phyloP scores from a whole-genome alignment of 2,113 vertebrate genomes.

The Corydoras maculifer region DNA sequence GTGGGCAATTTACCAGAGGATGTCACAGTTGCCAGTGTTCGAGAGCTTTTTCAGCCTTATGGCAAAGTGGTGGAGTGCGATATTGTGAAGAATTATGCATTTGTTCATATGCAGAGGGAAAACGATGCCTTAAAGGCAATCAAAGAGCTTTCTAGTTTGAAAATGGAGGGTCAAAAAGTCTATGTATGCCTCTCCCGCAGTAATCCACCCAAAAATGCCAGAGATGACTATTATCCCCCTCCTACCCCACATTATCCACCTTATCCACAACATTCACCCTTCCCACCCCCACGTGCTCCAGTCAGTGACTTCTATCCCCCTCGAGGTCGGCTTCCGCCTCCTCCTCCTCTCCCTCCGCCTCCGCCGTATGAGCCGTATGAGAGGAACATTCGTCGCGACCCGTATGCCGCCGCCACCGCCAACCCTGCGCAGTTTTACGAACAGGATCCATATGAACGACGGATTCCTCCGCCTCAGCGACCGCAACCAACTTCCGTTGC shows the following conservation, averaged over 20 bases:
- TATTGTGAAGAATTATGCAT: conserved; percentile 65
- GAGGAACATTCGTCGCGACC: conserved; percentile 51
- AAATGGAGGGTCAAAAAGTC: conserved; percentile 61
- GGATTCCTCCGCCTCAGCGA: conserved; percentile 42
- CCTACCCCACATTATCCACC: conserved; percentile 44
- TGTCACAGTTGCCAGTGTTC: conserved; percentile 57
- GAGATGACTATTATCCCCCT: conserved; percentile 39
- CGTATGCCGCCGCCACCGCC: conserved; percentile 42
- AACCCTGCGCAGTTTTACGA: conserved; percentile 40
- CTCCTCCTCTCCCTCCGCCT: conserved; percentile 48
- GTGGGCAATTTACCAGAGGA: conserved; percentile 63
- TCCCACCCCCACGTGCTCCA: conserved; percentile 39
- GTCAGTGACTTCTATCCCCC: conserved; percentile 42
- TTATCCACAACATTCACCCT: conserved; percentile 11
- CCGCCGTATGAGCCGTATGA: conserved; percentile 54
- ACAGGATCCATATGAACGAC: conserved; percentile 52
- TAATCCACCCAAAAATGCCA: conserved; percentile 52
- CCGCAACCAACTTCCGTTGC: conserved; percentile 43
- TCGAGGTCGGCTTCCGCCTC: conserved; percentile 46
- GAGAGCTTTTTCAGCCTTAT: conserved; percentile 61
- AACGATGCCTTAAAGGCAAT: conserved; percentile 62
- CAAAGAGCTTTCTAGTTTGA: conserved; percentile 55
- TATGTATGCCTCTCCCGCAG: conserved; percentile 62
- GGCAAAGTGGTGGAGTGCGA: conserved; percentile 66
- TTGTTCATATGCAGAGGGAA: conserved; percentile 66